Evolutionary conservation across 1,140 invertebrate genomes (phyloP), one percentile per base, ranked within the genome.

Genomic region (Heliconius melpomene): DNA sequence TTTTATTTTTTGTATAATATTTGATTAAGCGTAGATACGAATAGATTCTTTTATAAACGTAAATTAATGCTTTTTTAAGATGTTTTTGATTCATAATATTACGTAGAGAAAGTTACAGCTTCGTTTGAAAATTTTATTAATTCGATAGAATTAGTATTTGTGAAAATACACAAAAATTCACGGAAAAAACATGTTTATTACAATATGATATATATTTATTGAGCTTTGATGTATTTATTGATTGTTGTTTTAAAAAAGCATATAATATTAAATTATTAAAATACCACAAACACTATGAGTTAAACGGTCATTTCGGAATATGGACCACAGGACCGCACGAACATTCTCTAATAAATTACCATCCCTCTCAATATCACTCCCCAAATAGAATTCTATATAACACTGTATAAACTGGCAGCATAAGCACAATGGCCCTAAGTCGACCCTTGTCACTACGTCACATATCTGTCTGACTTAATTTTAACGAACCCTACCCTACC

Each of bases 391-490:
- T 79, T 79, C 77, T 74, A 82, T 78, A 78, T 77, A 77, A 77
- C 66, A 54, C 50, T 77, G 76, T 81, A 81, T 72, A 81, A 66
- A 72, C 77, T 78, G 80, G 73, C 76, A 72, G 74, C 71, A 76
- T 50, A 83, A 80, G 79, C 83, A 80, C 85, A 82, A 82, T 75
- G 71, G 72, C 72, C 83, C 80, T 74, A 75, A 75, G 76, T 75
- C 84, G 85, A 92, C 91, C 91, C 91, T 92, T 90, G 90, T 92
- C 90, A 91, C 80, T 79, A 75, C 84, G 86, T 88, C 86, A 88
- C 85, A 88, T 91, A 91, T 90, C 84, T 87, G 88, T 92, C 87
- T 78, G 82, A 90, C 87, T 91, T 92, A 89, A 92, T 91, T 90
- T 89, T 84, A 88, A 86, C 85, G 78, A 77, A 76, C 77, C 72